Evolutionary conservation across 2,113 vertebrate genomes (phyloP).

Genomic region (Leptodactylus fuscus): DNA sequence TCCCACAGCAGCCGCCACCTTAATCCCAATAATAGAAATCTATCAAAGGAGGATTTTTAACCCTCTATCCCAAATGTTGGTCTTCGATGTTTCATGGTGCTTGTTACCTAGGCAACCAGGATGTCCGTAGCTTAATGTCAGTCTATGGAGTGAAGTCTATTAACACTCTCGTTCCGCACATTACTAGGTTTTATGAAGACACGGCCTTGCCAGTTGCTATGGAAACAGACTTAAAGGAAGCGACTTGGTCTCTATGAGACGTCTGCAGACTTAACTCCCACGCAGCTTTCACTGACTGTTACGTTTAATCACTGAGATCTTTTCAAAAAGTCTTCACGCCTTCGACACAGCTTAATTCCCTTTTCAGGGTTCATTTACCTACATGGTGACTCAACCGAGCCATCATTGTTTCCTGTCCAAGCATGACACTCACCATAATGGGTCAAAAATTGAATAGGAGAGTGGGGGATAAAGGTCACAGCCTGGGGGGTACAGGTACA

Average conservation of each 20-base stretch:
- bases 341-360: constrained; percentile 6
- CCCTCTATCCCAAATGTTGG: not conserved
- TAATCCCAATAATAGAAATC: not conserved
- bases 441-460: not conserved
- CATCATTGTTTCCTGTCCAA: not conserved
- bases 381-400: not conserved
- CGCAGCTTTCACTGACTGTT: not conserved
- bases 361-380: not conserved
- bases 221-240: not conserved
- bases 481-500: not conserved
- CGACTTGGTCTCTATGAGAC: not conserved
- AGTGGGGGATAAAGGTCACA: not conserved
- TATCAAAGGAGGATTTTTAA: not conserved
- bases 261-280: not conserved
- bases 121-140: not conserved
- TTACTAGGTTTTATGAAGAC: not conserved
- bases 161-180: not conserved
- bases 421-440: not conserved
- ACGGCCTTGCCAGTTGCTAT: not conserved
- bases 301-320: not conserved
- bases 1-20: not conserved
- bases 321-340: not conserved
- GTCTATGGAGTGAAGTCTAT: not conserved
- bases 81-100: not conserved
- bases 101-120: not conserved